These are phyloP conservation scores for Papilio elwesi DNA, from an alignment of 2,888 invertebrate genomes.

Conservation along the genomic window DNA sequence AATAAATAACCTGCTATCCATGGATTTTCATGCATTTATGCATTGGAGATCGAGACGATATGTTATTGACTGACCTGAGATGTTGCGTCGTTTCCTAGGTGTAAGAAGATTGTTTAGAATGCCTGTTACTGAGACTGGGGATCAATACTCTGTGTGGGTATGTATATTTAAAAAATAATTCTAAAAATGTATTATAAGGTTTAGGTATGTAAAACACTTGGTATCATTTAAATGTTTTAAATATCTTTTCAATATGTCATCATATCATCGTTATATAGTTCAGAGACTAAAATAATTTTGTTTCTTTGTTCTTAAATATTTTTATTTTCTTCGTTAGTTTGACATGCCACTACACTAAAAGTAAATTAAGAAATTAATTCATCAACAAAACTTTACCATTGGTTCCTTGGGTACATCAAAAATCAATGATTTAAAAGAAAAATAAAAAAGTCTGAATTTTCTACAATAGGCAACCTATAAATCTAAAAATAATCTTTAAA, in stretches of 20 bases:
- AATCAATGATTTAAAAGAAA: too few species aligned
- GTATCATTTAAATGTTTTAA: background rate
- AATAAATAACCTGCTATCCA: slow-evolving; percentile 2
- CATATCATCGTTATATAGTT: background rate
- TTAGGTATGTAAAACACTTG: background rate
- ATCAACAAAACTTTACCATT: too few species aligned
- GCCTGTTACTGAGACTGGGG: slow-evolving; percentile 77
- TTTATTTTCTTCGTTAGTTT: background rate
- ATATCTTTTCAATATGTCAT: background rate
- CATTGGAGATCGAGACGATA: slow-evolving; percentile 6
- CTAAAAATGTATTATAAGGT: background rate
- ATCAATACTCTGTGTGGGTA: slow-evolving; percentile 87
- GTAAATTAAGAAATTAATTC: too few species aligned
- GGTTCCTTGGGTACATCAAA: too few species aligned
- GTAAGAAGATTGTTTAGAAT: slow-evolving; percentile 84
- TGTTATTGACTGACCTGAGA: slow-evolving; percentile 45
- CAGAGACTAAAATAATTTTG: background rate
- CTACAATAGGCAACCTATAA: too few species aligned
- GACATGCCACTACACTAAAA: too few species aligned
- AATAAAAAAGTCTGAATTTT: too few species aligned
- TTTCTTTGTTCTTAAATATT: slow-evolving; percentile 37
- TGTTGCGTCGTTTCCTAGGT: slow-evolving; percentile 67
- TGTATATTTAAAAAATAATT: slow-evolving; percentile 48
- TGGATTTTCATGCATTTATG: slow-evolving; percentile 21
- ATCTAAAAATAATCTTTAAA: too few species aligned